These are phyloP conservation scores for Noctua pronuba DNA, from an alignment of 2,888 invertebrate genomes.

Conservation along the genomic window DNA sequence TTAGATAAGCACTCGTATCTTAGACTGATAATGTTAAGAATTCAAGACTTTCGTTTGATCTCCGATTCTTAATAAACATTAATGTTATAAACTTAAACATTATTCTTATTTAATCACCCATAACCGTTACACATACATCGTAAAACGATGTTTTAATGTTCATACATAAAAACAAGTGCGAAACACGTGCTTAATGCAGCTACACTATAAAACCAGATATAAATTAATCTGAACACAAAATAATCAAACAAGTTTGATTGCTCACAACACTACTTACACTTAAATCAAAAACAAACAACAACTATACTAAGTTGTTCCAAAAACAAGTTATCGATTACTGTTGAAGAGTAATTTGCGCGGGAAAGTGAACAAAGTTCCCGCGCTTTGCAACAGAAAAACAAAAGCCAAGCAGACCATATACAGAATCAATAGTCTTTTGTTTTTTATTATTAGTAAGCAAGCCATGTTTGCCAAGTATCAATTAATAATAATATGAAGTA, in stretches of 20 bases:
- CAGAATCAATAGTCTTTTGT: background rate
- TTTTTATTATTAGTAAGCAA: background rate
- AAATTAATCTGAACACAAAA: constrained; percentile 1
- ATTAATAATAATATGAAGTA: no score
- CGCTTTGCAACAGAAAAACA: constrained; percentile 19
- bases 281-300: background rate
- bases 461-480: no score
- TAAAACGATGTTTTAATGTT: constrained; percentile 15
- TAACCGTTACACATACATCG: constrained; percentile 28
- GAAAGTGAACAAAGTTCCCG: constrained; percentile 27
- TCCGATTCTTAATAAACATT: constrained; percentile 86
- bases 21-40: constrained; percentile 87
- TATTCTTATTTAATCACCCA: constrained; percentile 52
- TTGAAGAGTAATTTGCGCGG: constrained; percentile 30
- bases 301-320: background rate
- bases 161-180: constrained; percentile 7
- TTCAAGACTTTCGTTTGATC: constrained; percentile 90
- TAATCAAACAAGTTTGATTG: constrained; percentile 16
- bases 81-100: constrained; percentile 71
- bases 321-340: constrained; percentile 2
- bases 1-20: constrained; percentile 67
- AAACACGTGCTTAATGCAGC: constrained; percentile 38
- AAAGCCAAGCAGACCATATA: background rate
- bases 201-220: constrained; percentile 1
- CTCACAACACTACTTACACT: background rate